phyloP scores from a whole-genome alignment of 2,113 vertebrate species.

The Anarhynchus alexandrinus region DNA sequence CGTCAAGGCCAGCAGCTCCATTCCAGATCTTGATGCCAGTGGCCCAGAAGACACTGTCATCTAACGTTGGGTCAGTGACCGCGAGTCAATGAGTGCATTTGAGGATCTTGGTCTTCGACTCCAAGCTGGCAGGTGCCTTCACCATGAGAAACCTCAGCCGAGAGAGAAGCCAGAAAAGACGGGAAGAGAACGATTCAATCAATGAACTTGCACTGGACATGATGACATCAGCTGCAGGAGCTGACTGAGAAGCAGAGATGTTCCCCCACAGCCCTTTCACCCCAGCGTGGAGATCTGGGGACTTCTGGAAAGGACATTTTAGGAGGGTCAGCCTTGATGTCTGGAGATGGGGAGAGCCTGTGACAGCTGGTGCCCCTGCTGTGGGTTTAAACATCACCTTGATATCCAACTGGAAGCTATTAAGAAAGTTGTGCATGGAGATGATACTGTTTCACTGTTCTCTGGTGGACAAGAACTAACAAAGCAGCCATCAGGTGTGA shows the following conservation, averaged over 20 bases:
- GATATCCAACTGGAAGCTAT: background rate
- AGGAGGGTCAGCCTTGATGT: background rate
- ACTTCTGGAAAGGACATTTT: background rate
- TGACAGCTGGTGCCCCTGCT: background rate
- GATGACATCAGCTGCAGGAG: rapidly evolving
- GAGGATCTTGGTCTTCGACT: background rate
- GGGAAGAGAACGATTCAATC: background rate
- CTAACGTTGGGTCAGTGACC: background rate
- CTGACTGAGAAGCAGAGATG: background rate
- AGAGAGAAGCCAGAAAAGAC: background rate
- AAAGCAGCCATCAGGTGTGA: rapidly evolving
- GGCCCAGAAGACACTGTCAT: background rate
- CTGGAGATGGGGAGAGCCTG: background rate
- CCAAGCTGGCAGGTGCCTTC: background rate
- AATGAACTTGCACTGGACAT: background rate
- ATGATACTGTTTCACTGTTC: background rate
- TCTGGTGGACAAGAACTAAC: background rate
- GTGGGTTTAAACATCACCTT: background rate
- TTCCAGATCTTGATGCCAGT: background rate
- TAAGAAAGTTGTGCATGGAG: background rate
- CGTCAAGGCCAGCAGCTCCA: background rate
- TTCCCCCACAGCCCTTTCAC: background rate
- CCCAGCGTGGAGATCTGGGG: rapidly evolving
- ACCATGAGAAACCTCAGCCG: background rate
- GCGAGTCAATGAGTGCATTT: rapidly evolving